Evolutionary conservation across 2,797 vertebrate genomes (phyloP), one percentile per base, ranked within the genome.

Genomic region (Cynopterus sphinx): DNA sequence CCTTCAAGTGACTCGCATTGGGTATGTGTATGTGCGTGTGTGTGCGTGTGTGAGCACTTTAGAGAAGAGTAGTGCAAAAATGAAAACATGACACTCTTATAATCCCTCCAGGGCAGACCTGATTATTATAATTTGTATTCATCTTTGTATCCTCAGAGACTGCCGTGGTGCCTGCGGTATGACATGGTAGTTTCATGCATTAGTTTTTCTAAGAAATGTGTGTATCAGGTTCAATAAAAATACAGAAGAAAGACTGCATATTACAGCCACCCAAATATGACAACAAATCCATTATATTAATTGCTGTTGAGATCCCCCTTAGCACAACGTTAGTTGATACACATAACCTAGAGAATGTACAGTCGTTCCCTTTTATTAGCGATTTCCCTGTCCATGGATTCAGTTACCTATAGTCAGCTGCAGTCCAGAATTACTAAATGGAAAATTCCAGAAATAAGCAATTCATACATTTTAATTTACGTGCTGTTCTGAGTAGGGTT

Each of bases 51-150:
- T 0, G 12, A 19, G 21, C 31, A 31, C 10, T 84, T 15, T 24
- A 84, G 65, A 78, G 90, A 88, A 93, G 77, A 2, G 51, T 12
- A 26, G n/a, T 33, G 16, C 11, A 61, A 22, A n/a, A 74, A 39
- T 55, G 36, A 63, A 61, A 39, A 4, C 12, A 49, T 49, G 71
- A 24, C 4, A 1, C 15, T 61, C 36, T 0, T 16, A 31, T 17
- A 57, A 55, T n/a, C 53, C 17, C 9, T 36, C 21, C 13, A 21
- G 21, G 79, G 15, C 8, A 39, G 11, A 26, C 36, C 13, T 3
- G 33, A 65, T 65, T 31, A 10, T 70, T 59, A 21, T 33, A 22
- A 16, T 43, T n/a, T 33, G 0, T 2, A 7, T 21, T 26, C 41
- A 17, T 39, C 12, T 75, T 49, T 24, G 22, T 51, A 1, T 70